Evolutionary conservation across 2,113 vertebrate genomes (phyloP).

Genomic region (Anguilla rostrata): DNA sequence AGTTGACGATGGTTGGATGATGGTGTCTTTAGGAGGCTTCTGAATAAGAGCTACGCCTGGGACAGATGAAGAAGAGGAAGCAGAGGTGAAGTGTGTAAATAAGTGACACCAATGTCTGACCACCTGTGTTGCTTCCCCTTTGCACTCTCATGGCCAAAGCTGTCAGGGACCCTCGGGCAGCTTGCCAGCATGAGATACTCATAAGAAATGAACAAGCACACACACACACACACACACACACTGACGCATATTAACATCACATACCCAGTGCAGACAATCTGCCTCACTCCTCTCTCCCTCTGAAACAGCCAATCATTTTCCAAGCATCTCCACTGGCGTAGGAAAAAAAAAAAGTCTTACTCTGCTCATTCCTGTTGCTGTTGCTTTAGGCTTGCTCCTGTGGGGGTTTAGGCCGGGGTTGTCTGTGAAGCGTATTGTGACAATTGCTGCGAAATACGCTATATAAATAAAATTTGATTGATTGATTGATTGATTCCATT

Average conservation of each 20-base stretch:
- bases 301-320: neutral
- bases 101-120: neutral
- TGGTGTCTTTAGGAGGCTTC: neutral
- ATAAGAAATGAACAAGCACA: neutral
- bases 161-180: neutral
- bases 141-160: neutral
- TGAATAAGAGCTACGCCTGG: neutral
- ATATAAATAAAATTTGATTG: too few relatives aligned
- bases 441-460: too few relatives aligned
- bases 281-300: neutral
- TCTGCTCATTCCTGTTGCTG: neutral
- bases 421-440: too few relatives aligned
- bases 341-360: neutral
- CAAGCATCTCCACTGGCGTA: neutral
- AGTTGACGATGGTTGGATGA: neutral
- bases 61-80: neutral
- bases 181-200: neutral
- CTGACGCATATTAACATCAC: constrained; percentile 1
- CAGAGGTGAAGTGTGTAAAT: neutral
- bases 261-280: neutral
- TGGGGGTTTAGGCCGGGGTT: too few relatives aligned
- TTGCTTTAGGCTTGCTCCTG: too few relatives aligned
- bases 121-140: neutral
- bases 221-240: constrained; percentile 23
- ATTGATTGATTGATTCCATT: neutral